Percentiles rank a stretch among this genome's conserved stretches.
phyloP scores from a whole-genome alignment of 2,797 vertebrate genomes.

The Streptopelia turtur region DNA sequence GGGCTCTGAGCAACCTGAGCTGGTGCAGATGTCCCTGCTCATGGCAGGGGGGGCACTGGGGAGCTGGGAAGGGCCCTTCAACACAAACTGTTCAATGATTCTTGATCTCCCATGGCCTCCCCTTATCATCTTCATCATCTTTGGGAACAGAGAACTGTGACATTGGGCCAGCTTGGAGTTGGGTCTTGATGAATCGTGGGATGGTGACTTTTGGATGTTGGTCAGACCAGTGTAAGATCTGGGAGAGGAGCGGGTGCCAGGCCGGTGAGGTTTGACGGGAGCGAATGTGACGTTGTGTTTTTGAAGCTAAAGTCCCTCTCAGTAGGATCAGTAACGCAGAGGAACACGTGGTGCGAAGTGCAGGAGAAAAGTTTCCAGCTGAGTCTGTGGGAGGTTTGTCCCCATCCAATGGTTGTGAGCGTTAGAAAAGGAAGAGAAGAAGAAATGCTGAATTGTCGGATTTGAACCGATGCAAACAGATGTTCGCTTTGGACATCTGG shows the following conservation, averaged over 20 bases:
- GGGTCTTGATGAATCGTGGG: rapidly evolving
- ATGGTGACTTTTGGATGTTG: neutral
- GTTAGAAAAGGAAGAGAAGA: neutral
- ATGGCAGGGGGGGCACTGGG: too few relatives aligned
- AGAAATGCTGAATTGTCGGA: neutral
- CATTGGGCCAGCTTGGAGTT: neutral
- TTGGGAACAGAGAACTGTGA: neutral
- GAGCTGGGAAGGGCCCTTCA: too few relatives aligned
- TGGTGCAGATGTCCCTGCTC: too few relatives aligned
- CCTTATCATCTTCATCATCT: rapidly evolving
- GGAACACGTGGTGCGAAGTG: neutral
- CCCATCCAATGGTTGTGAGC: neutral
- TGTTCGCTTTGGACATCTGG: neutral
- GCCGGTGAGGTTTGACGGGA: neutral
- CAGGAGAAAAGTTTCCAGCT: neutral
- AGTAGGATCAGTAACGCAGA: neutral
- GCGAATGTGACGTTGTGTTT: neutral
- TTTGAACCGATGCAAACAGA: neutral
- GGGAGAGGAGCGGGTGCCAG: neutral
- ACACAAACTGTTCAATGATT: too few relatives aligned
- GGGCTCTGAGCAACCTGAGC: too few relatives aligned
- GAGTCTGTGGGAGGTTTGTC: neutral
- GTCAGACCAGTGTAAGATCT: neutral
- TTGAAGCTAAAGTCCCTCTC: neutral
- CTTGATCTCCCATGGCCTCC: neutral